These are phyloP conservation scores for Micromesistius poutassou DNA, from an alignment of 2,797 vertebrate genomes.

Conservation along the genomic window DNA sequence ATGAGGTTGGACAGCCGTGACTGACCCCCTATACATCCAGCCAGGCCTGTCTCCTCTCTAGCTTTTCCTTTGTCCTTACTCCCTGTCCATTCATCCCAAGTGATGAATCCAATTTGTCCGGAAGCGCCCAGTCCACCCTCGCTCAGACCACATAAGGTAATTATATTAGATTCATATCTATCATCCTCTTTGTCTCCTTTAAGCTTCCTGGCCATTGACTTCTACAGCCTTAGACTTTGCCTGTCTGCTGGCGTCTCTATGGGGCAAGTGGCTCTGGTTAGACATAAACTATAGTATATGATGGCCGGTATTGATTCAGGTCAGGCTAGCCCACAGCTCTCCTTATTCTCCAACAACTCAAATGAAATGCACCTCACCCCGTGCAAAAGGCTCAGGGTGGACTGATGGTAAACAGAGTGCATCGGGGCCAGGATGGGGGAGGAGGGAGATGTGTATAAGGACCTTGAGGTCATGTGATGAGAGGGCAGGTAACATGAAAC, in stretches of 20 bases:
- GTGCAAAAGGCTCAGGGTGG: background rate
- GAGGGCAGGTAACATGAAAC: no score
- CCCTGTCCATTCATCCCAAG: constrained; percentile 66
- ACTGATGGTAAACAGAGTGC: background rate
- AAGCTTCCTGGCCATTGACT: background rate
- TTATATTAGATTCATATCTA: constrained; percentile 47
- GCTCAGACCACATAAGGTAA: constrained; percentile 41
- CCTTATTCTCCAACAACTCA: background rate
- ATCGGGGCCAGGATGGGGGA: background rate
- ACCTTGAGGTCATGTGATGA: no score
- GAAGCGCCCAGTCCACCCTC: constrained; percentile 34
- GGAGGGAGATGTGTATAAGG: background rate
- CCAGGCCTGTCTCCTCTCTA: constrained; percentile 35
- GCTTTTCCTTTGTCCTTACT: constrained; percentile 33
- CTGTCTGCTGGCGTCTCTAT: constrained; percentile 10
- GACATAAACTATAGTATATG: background rate
- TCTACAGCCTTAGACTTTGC: constrained; percentile 12
- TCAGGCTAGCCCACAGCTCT: background rate
- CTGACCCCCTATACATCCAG: constrained; percentile 26
- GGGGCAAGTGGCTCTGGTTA: background rate
- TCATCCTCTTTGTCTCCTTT: background rate
- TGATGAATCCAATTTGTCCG: constrained; percentile 67
- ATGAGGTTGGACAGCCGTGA: constrained; percentile 29
- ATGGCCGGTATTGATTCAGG: background rate
- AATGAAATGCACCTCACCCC: background rate